Percentiles rank a stretch among this genome's conserved stretches.
Evolutionary conservation across 1,140 invertebrate genomes (phyloP).

Genomic region (Orchesella cincta): DNA sequence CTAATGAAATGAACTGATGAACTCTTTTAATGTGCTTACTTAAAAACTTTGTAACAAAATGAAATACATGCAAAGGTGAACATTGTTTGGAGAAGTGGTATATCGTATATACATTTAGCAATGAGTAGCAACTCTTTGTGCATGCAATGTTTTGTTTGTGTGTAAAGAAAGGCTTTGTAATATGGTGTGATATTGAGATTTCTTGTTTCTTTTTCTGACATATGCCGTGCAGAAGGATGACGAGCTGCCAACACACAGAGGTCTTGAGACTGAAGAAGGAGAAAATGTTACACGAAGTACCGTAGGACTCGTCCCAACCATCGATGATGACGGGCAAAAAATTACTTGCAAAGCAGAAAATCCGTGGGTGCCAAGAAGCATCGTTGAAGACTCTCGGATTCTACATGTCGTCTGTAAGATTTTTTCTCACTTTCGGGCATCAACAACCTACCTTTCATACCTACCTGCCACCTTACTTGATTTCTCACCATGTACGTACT

Average conservation of each 20-base stretch:
- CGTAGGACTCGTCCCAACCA: slow-evolving; percentile 48
- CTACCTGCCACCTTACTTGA: not conserved
- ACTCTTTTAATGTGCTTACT: no score
- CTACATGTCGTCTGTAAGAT: slow-evolving; percentile 65
- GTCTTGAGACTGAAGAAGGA: slow-evolving; percentile 45
- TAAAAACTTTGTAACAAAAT: no score
- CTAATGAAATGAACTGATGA: no score
- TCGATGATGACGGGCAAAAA: slow-evolving; percentile 51
- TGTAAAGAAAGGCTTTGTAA: no score
- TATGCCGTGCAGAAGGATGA: slow-evolving; percentile 11
- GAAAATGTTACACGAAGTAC: slow-evolving; percentile 49
- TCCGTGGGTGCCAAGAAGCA: slow-evolving; percentile 72
- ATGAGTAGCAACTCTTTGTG: no score
- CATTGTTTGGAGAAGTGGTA: no score
- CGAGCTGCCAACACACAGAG: slow-evolving; percentile 8
- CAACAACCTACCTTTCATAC: not conserved
- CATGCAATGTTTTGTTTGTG: no score
- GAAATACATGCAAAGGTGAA: no score
- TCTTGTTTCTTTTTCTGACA: slow-evolving; percentile 7
- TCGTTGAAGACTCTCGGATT: slow-evolving; percentile 72
- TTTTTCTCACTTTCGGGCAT: not conserved
- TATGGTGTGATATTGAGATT: no score
- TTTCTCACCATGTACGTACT: no score
- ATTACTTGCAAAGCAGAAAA: slow-evolving; percentile 68
- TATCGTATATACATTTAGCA: no score